These are phyloP conservation scores for Ernsta delagoae DNA, from an alignment of 2,888 invertebrate genomes.

Conservation along the genomic window DNA sequence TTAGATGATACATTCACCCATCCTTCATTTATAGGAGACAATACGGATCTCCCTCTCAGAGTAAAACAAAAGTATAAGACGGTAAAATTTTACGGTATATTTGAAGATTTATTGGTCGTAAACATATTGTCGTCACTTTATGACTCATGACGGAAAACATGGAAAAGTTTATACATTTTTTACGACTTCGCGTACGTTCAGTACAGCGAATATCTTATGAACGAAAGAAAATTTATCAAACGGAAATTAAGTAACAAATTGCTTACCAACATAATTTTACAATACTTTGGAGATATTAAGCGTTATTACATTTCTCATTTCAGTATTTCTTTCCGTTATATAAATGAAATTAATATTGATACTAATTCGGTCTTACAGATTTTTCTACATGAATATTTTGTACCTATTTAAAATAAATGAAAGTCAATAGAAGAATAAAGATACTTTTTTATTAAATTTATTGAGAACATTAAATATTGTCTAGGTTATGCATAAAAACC, in stretches of 20 bases:
- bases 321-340: neutral
- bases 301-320: neutral
- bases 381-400: no score
- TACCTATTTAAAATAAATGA: no score
- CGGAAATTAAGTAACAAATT: conserved; percentile 18
- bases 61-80: conserved; percentile 50
- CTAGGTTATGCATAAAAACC: no score
- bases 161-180: conserved; percentile 53
- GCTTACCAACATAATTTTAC: neutral
- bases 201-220: conserved; percentile 46
- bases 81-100: conserved; percentile 70
- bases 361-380: no score
- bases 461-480: no score
- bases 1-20: neutral
- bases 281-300: neutral
- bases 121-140: conserved; percentile 68
- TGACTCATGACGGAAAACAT: conserved; percentile 59
- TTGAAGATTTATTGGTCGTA: conserved; percentile 70
- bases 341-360: no score
- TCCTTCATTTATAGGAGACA: conserved; percentile 13
- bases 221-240: conserved; percentile 37
- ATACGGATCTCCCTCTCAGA: conserved; percentile 13
- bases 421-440: no score
- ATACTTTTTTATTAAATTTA: no score
- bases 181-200: conserved; percentile 44